Conservation (phyloP, 2,888 invertebrate genomes). For the Thumatha senex region DNA sequence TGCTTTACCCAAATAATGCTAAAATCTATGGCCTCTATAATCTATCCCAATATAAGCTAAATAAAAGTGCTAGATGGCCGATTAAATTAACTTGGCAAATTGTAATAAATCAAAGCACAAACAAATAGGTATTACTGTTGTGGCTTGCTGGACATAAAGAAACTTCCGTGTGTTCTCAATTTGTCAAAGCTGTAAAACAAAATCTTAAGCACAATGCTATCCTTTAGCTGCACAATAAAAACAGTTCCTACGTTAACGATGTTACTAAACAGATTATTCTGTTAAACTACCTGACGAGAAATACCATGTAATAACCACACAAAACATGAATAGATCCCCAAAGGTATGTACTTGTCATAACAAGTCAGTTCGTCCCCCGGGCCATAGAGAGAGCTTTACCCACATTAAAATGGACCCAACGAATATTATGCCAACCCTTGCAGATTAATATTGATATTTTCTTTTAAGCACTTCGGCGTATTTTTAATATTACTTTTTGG, state of each 20-base stretch:
- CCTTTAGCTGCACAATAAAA: neutral
- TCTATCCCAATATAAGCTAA: too few species aligned
- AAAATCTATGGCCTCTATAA: too few species aligned
- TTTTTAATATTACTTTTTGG: slow-evolving; percentile 54
- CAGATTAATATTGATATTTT: slow-evolving; percentile 59
- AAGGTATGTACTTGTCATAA: slow-evolving; percentile 23
- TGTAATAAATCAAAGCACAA: too few species aligned
- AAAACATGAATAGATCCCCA: neutral
- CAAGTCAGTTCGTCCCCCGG: slow-evolving; percentile 18
- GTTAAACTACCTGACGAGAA: neutral
- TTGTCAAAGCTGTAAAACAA: too few species aligned
- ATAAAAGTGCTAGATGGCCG: too few species aligned
- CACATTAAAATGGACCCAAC: slow-evolving; percentile 43
- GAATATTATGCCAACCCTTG: slow-evolving; percentile 63
- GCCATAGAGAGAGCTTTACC: slow-evolving; percentile 31
- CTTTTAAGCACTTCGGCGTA: slow-evolving; percentile 44
- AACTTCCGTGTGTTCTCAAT: too few species aligned
- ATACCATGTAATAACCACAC: slow-evolving; percentile 3
- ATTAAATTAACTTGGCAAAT: too few species aligned
- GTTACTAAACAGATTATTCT: neutral
- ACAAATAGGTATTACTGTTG: too few species aligned
- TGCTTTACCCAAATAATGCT: too few species aligned
- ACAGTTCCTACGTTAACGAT: neutral
- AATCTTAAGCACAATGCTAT: neutral
- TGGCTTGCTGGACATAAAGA: too few species aligned